Conservation (phyloP, 2,113 vertebrate species). For the Rana temporaria region DNA sequence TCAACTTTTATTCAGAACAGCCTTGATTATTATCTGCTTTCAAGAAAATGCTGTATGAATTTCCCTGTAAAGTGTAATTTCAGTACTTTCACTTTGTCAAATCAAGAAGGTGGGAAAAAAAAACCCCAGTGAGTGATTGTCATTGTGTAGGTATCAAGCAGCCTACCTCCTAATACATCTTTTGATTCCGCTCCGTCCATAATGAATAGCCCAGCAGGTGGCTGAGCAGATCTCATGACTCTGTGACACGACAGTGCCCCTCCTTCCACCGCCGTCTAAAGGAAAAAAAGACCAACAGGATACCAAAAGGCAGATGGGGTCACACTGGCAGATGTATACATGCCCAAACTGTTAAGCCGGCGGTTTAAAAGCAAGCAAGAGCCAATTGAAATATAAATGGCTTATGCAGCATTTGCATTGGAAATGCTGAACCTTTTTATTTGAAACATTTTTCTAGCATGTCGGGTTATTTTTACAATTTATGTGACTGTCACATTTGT, state of each 20-base stretch:
- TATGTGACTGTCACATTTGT: too few species aligned
- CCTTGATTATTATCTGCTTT: too few species aligned
- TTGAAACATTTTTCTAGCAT: too few species aligned
- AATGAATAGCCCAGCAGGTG: slow-evolving; percentile 45
- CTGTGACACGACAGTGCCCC: slow-evolving; percentile 15
- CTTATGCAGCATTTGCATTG: neutral
- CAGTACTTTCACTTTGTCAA: neutral
- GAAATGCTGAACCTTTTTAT: too few species aligned
- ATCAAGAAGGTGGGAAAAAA: neutral
- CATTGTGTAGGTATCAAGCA: slow-evolving; percentile 15
- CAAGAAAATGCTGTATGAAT: too few species aligned
- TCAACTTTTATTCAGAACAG: too few species aligned
- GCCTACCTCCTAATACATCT: neutral
- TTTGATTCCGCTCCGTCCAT: slow-evolving; percentile 23
- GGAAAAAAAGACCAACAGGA: slow-evolving; percentile 14
- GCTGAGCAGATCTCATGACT: slow-evolving; percentile 44
- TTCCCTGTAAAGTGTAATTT: neutral
- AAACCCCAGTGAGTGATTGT: neutral
- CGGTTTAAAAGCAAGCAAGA: slow-evolving; percentile 7
- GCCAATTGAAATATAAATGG: neutral
- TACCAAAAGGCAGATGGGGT: slow-evolving; percentile 42
- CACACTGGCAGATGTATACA: slow-evolving; percentile 44
- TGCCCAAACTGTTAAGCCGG: slow-evolving; percentile 20
- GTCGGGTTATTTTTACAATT: too few species aligned
- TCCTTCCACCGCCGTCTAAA: slow-evolving; percentile 13